Percentiles rank a stretch among this genome's conserved stretches.
Conservation (phyloP, 92 coral and sea anemone species). For the Siderastrea radians region DNA sequence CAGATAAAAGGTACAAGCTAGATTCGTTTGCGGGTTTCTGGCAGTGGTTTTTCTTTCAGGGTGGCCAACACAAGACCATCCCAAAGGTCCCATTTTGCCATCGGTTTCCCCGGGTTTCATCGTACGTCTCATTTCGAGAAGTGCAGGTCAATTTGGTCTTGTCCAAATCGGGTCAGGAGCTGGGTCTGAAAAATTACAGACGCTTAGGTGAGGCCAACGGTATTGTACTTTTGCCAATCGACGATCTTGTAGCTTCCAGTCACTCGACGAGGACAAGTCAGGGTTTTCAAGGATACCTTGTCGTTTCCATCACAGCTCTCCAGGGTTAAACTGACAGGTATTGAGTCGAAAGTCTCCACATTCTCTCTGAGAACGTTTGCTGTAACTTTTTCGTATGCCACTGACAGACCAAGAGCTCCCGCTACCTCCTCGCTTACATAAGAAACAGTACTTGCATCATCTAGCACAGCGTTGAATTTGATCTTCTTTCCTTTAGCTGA, state of each 20-base stretch:
- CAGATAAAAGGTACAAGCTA: slow-evolving; percentile 31
- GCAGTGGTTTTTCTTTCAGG: slow-evolving; percentile 26
- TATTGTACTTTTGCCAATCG: slow-evolving; percentile 62
- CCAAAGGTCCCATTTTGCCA: slow-evolving; percentile 73
- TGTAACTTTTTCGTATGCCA: slow-evolving; percentile 38
- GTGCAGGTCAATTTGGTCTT: slow-evolving; percentile 66
- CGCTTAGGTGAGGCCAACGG: slow-evolving; percentile 62
- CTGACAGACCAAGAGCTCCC: slow-evolving; percentile 36
- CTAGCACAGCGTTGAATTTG: slow-evolving; percentile 56
- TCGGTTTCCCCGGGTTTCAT: slow-evolving; percentile 49
- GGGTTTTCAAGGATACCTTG: slow-evolving; percentile 32
- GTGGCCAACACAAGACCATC: slow-evolving; percentile 68
- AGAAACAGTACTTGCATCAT: slow-evolving; percentile 57
- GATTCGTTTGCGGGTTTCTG: slow-evolving; percentile 32
- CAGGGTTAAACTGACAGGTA: slow-evolving; percentile 49
- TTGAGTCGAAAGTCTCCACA: slow-evolving; percentile 59
- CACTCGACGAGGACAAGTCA: slow-evolving; percentile 65
- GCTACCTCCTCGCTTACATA: slow-evolving; percentile 65
- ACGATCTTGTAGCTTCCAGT: slow-evolving; percentile 67
- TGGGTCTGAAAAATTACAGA: slow-evolving; percentile 73
- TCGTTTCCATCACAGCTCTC: slow-evolving; percentile 68
- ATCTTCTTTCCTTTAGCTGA: slow-evolving; percentile 52
- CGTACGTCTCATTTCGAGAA: slow-evolving; percentile 57
- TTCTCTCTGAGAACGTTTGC: slow-evolving; percentile 63
- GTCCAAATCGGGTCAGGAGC: slow-evolving; percentile 50